These are phyloP conservation scores for Pharmacophagus antenor DNA, from an alignment of 2,888 invertebrate genomes.

Conservation along the genomic window DNA sequence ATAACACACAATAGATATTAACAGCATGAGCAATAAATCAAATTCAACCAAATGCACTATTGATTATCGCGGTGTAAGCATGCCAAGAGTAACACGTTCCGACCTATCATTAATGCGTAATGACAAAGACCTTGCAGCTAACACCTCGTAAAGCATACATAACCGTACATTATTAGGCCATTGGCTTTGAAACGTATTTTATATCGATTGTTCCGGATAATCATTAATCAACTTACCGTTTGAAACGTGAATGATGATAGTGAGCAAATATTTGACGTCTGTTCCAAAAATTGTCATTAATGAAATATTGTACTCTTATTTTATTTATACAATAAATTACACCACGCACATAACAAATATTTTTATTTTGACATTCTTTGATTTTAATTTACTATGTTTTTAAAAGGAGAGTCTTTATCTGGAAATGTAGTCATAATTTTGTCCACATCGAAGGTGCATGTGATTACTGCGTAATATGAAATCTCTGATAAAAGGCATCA, in stretches of 20 bases:
- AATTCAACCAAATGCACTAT: conserved; percentile 32
- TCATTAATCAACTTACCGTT: conserved; percentile 23
- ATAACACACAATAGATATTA: conserved; percentile 31
- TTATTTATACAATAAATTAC: background rate
- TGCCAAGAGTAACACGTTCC: conserved; percentile 29
- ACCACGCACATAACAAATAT: background rate
- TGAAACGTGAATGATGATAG: background rate
- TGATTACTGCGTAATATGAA: too few relatives aligned
- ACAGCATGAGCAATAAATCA: conserved; percentile 32
- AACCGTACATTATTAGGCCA: conserved; percentile 30
- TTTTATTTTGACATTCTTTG: background rate
- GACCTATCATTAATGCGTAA: conserved; percentile 33
- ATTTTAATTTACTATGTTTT: too few relatives aligned
- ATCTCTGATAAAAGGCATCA: too few relatives aligned
- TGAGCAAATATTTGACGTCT: background rate
- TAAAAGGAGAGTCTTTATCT: too few relatives aligned
- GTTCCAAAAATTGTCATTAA: conserved; percentile 1
- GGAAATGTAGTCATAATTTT: too few relatives aligned
- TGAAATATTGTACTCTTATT: background rate
- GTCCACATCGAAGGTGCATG: too few relatives aligned
- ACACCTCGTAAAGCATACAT: conserved; percentile 34
- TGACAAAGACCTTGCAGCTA: conserved; percentile 32
- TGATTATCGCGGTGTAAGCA: conserved; percentile 33
- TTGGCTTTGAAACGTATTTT: conserved; percentile 25
- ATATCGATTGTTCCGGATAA: conserved; percentile 25